Evolutionary conservation across 2,888 invertebrate species (phyloP), one percentile per base, ranked within the genome.

Genomic region (Iphiclides podalirius): DNA sequence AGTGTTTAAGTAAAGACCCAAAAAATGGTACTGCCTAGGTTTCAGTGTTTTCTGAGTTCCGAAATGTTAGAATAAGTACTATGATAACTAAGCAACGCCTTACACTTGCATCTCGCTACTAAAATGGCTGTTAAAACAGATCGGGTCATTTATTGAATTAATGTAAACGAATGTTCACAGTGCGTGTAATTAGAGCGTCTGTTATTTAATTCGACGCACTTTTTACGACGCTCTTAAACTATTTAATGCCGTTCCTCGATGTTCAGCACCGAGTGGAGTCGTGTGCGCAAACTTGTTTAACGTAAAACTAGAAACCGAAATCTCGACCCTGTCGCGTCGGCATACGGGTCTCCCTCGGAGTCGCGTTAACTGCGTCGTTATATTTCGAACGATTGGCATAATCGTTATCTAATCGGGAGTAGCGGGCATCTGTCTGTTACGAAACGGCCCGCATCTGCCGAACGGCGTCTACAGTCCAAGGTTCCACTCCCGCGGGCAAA

Each of bases 351-450:
- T 20, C 20, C 20, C 6, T 20, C 20, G 20, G 8, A 28, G 8
- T 28, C 28, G 9, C 14, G 1, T 42, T 42, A 37, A 48, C 42
- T 37, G 11, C 42, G 42, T 48, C 20, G 33, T 48, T 42, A 41
- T 41, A 48, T 42, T 47, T 36, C 12, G 23, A 43, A 38, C 33
- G 42, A 43, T 49, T 38, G 43, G 43, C 38, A 43, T 38, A 16
- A 34, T 49, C 16, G 38, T 43, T 43, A 42, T 48, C 37, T 48
- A 38, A 48, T 38, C 48, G 34, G 11, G 15, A 43, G 43, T 34
- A 7, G 15, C 23, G 12, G 37, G 43, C 48, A 49, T 43, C 37
- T 49, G 48, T 49, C 43, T 49, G 17, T 42, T 41, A 9, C 38
- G 11, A 43, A 43, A 43, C 20, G 23, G 34, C 35, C 11, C 34